A percentile compares a stretch with the other conserved stretches of the same genome.
phyloP scores from a whole-genome alignment of 2,888 invertebrate species.

The Ctenicera cuprea region DNA sequence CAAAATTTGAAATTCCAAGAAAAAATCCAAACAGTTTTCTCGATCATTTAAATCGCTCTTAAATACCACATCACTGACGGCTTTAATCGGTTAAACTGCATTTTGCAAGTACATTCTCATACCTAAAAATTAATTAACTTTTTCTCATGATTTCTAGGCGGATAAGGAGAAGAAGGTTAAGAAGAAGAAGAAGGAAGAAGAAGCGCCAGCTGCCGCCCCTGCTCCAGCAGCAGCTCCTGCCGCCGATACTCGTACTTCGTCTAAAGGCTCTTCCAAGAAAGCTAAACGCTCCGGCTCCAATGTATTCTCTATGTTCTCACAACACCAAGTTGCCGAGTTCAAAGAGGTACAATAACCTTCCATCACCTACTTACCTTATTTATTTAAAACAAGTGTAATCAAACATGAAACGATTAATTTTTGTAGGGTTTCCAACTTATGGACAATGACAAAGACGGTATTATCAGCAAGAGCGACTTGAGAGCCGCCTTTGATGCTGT shows the following conservation, averaged over 20 bases:
- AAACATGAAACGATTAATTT: not conserved
- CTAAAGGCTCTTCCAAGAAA: constrained; percentile 87
- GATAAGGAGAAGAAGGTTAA: constrained; percentile 96
- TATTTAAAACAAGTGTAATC: not conserved
- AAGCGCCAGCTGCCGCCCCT: constrained; percentile 78
- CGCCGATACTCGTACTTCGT: constrained; percentile 83
- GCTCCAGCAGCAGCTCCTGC: constrained; percentile 83
- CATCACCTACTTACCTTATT: not conserved
- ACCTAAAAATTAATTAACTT: not conserved
- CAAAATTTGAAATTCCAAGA: no score
- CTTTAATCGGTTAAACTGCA: no score
- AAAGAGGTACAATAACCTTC: constrained; percentile 78
- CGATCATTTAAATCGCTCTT: no score
- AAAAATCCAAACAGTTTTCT: no score
- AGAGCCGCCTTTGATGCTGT: constrained; percentile 94
- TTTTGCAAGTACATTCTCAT: no score
- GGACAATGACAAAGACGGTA: constrained; percentile 93
- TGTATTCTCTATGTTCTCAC: constrained; percentile 98
- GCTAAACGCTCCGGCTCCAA: constrained; percentile 95
- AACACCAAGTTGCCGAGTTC: constrained; percentile 97
- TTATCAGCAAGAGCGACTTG: constrained; percentile 88
- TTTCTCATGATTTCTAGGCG: constrained; percentile 76
- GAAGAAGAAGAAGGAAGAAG: constrained; percentile 87
- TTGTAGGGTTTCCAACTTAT: constrained; percentile 94
- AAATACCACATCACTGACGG: no score